Conservation (phyloP, 64 coral and sea anemone species). For the Stylophora pistillata region DNA sequence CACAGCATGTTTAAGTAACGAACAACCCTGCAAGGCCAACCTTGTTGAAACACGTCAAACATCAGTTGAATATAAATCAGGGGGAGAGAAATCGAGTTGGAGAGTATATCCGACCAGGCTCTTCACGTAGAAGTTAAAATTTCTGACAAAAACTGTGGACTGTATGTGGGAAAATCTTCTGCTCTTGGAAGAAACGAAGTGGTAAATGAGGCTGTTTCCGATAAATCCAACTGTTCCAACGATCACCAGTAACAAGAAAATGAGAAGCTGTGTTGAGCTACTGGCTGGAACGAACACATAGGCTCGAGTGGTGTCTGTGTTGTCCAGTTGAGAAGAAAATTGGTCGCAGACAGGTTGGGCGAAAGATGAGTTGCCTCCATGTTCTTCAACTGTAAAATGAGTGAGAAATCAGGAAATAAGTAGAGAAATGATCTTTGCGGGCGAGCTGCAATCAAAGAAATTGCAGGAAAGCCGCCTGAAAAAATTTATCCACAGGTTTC, state of each 20-base stretch:
- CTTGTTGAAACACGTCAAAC: not conserved
- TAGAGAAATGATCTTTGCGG: too few species aligned
- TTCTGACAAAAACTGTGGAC: not conserved
- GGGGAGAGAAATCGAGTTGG: not conserved
- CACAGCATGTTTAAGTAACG: constrained; percentile 19
- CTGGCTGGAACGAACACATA: not conserved
- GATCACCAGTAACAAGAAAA: not conserved
- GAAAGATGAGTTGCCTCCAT: not conserved
- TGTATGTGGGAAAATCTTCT: not conserved
- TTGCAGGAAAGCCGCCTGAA: too few species aligned
- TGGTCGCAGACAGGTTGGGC: not conserved
- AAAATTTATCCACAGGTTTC: too few species aligned
- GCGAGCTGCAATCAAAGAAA: too few species aligned
- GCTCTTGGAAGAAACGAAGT: not conserved
- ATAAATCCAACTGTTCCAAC: not conserved
- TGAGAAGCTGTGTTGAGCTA: not conserved
- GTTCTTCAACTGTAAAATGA: not conserved
- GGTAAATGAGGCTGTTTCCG: not conserved
- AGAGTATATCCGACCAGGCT: constrained; percentile 3
- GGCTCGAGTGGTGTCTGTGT: not conserved
- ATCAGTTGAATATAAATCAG: not conserved
- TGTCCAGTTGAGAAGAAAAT: not conserved
- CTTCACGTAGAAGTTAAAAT: not conserved
- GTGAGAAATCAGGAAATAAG: not conserved
- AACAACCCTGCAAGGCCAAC: not conserved